phyloP scores from a whole-genome alignment of 2,113 vertebrate species.

The Dicerorhinus sumatrensis region DNA sequence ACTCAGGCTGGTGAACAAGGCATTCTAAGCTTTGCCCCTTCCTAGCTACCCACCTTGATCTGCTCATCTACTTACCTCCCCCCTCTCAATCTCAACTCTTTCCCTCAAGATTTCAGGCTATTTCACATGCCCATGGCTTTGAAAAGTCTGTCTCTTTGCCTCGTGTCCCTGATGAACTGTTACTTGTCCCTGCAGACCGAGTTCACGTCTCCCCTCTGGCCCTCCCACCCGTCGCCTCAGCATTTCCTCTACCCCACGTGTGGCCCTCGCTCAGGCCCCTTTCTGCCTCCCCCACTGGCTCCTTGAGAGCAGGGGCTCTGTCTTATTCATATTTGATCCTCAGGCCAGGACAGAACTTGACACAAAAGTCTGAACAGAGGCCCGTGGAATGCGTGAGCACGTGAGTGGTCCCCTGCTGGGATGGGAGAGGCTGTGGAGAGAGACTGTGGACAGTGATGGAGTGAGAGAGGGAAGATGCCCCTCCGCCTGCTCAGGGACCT shows the following conservation, averaged over 20 bases:
- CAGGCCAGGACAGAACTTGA: not conserved
- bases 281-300: not conserved
- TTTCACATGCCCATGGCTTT: not conserved
- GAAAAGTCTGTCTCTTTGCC: not conserved
- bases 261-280: accelerated
- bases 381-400: not conserved
- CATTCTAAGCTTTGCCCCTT: not conserved
- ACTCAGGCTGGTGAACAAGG: not conserved
- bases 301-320: not conserved
- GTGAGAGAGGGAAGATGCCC: not conserved
- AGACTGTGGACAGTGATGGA: not conserved
- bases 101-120: not conserved
- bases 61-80: no score
- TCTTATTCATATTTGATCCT: not conserved
- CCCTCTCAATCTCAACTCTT: not conserved
- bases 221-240: not conserved
- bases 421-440: not conserved
- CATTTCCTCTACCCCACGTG: not conserved
- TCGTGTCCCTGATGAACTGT: not conserved
- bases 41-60: not conserved
- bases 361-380: not conserved
- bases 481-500: not conserved
- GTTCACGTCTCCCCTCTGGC: accelerated
- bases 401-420: not conserved
- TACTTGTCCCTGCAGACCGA: not conserved